Conservation (phyloP, 2,113 vertebrate species). For the Perca flavescens region DNA sequence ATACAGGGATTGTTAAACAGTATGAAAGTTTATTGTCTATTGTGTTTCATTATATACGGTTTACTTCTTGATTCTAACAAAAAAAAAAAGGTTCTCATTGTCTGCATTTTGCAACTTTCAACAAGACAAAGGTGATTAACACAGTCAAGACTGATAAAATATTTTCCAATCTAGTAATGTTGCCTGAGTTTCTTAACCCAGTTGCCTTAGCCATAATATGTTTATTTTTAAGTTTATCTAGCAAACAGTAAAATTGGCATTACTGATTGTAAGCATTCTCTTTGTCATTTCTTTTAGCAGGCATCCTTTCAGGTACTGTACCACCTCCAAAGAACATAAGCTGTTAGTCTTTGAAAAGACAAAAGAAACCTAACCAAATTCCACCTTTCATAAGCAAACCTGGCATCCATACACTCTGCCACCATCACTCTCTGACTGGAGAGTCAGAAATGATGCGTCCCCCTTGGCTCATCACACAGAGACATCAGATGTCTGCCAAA, state of each 20-base stretch:
- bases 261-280: conserved; percentile 3
- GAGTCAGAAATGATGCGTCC: conserved; percentile 65
- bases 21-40: conserved; percentile 9
- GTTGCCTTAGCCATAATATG: background rate
- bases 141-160: background rate
- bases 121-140: background rate
- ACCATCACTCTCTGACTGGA: conserved; percentile 47
- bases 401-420: conserved; percentile 53
- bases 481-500: conserved; percentile 72
- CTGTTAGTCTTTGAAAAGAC: conserved; percentile 41
- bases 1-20: conserved; percentile 30
- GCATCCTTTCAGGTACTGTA: background rate
- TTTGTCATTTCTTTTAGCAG: conserved; percentile 22
- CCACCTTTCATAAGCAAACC: conserved; percentile 60
- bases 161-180: background rate
- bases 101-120: background rate
- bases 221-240: background rate
- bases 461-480: conserved; percentile 66
- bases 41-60: background rate
- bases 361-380: conserved; percentile 37
- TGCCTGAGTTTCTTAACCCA: background rate
- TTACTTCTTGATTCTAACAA: background rate
- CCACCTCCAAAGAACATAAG: conserved; percentile 35
- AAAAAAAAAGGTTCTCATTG: background rate
- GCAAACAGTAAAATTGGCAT: conserved; percentile 1